Conservation (phyloP, 2,888 invertebrate species). For the Lasioglossum vierecki region DNA sequence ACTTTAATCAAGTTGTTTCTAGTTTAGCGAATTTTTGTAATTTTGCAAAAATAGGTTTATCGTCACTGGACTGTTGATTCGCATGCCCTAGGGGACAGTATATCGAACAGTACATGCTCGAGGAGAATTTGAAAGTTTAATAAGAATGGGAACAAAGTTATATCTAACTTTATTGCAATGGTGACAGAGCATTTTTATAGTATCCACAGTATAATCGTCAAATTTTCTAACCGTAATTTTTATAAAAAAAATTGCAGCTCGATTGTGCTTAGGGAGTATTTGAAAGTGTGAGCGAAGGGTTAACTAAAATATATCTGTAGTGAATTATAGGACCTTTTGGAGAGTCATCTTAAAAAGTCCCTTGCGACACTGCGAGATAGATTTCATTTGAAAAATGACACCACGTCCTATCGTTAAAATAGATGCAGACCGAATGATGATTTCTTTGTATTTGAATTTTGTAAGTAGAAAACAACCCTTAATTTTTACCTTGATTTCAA, state of each 20-base stretch:
- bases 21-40: neutral
- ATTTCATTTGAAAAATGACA: neutral
- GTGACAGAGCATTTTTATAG: no score
- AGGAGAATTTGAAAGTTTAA: neutral
- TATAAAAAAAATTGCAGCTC: neutral
- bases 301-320: no score
- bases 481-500: neutral
- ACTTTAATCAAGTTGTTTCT: neutral
- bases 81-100: no score
- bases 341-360: neutral
- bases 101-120: no score
- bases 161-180: neutral
- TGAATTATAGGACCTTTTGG: neutral
- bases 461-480: neutral
- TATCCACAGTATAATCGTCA: neutral
- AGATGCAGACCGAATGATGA: neutral
- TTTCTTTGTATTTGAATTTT: neutral
- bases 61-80: neutral
- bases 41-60: neutral
- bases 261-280: neutral
- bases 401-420: neutral
- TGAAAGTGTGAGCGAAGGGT: neutral
- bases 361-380: neutral
- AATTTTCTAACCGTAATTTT: neutral
- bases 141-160: neutral